phyloP scores from a whole-genome alignment of 1,140 invertebrate species.

The Aethina tumida region DNA sequence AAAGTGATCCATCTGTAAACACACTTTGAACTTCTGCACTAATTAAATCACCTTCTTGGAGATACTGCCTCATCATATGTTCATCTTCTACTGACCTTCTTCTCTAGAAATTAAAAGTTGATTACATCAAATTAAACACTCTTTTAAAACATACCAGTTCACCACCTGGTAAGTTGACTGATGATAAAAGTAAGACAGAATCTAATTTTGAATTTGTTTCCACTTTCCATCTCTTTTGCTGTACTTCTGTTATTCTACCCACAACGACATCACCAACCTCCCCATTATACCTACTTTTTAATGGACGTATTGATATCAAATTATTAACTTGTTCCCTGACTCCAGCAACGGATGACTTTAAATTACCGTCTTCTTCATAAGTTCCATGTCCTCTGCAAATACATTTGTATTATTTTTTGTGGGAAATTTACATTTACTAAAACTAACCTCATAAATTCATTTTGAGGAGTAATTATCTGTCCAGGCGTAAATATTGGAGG shows the following conservation, averaged over 20 bases:
- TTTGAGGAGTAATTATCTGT: constrained; percentile 69
- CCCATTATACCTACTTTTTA: constrained; percentile 84
- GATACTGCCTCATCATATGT: constrained; percentile 89
- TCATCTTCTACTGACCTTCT: constrained; percentile 93
- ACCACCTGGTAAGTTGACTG: constrained; percentile 94
- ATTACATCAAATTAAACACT: constrained; percentile 5
- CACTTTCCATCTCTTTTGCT: constrained; percentile 90
- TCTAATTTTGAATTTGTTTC: constrained; percentile 88
- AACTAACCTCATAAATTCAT: constrained; percentile 74
- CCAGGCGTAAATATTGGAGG: constrained; percentile 75
- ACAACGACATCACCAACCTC: constrained; percentile 97
- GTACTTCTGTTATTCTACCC: constrained; percentile 84
- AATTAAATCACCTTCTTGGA: constrained; percentile 94
- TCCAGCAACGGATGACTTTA: constrained; percentile 90
- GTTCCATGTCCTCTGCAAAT: constrained; percentile 87
- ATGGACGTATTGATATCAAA: constrained; percentile 79
- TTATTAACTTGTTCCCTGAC: constrained; percentile 91
- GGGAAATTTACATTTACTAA: constrained; percentile 7
- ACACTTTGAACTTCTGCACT: constrained; percentile 95
- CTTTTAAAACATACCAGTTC: constrained; percentile 59
- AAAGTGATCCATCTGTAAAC: constrained; percentile 83
- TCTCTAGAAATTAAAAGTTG: constrained; percentile 47
- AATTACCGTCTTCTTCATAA: constrained; percentile 67
- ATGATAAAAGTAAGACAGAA: constrained; percentile 79
- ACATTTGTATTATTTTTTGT: constrained; percentile 8